Conservation (phyloP, 2,113 vertebrate species). For the Archocentrus centrarchus region DNA sequence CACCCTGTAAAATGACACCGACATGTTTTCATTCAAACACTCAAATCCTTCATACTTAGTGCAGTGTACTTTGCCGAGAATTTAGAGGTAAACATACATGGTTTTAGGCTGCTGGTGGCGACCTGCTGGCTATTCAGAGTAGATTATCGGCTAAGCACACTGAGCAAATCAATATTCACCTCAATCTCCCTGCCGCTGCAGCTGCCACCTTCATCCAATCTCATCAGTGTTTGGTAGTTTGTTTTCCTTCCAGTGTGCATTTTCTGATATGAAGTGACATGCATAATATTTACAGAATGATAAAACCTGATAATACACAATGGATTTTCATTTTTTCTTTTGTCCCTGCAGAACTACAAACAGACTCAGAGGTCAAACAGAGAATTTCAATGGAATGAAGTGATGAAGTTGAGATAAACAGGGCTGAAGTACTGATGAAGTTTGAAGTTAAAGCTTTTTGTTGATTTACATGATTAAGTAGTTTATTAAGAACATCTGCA, state of each 20-base stretch:
- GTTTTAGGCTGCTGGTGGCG: background rate
- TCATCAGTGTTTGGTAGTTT: slow-evolving; percentile 28
- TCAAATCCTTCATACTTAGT: background rate
- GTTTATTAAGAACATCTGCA: background rate
- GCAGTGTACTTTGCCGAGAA: background rate
- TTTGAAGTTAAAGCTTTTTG: background rate
- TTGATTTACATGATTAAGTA: background rate
- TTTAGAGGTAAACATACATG: slow-evolving; percentile 8
- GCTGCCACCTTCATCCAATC: slow-evolving; percentile 29
- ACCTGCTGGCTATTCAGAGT: slow-evolving; percentile 2
- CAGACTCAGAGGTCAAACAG: background rate
- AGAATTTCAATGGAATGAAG: background rate
- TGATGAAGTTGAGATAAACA: background rate
- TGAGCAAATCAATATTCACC: slow-evolving; percentile 47
- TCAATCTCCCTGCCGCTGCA: slow-evolving; percentile 6
- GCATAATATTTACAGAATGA: slow-evolving; percentile 47
- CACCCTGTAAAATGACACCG: background rate
- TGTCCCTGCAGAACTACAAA: background rate
- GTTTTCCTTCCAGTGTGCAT: slow-evolving; percentile 32
- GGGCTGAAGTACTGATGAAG: background rate
- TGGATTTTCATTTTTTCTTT: slow-evolving; percentile 16
- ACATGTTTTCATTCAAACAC: background rate
- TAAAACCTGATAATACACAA: slow-evolving; percentile 23
- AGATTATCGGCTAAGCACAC: slow-evolving; percentile 25
- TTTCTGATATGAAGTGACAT: slow-evolving; percentile 38